phyloP scores from a whole-genome alignment of 2,113 vertebrate genomes.

The Glareola pratincola region DNA sequence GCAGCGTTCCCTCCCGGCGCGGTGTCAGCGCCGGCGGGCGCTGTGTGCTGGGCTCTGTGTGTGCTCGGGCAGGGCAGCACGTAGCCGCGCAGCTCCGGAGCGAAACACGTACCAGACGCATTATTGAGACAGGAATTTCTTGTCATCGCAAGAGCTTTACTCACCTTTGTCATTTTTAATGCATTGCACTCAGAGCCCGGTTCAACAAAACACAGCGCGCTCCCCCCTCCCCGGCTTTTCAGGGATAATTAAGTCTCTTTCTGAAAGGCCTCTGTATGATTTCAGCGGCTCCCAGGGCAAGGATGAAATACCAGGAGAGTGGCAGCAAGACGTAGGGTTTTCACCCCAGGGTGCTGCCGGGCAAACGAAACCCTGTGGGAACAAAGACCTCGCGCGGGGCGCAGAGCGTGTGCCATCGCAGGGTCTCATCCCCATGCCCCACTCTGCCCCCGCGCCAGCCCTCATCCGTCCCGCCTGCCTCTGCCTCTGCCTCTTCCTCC shows the following conservation, averaged over 20 bases:
- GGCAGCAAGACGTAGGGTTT: background rate
- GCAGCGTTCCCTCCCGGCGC: slow-evolving; percentile 24
- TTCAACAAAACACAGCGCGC: background rate
- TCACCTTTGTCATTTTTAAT: slow-evolving; percentile 61
- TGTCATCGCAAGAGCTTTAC: slow-evolving; percentile 34
- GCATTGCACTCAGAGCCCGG: slow-evolving; percentile 12
- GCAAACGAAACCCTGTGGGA: background rate
- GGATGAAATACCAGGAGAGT: background rate
- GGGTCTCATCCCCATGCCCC: background rate
- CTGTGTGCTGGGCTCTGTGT: background rate
- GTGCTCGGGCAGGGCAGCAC: slow-evolving; percentile 51
- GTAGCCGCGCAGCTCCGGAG: background rate
- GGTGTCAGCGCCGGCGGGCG: background rate
- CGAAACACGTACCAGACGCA: slow-evolving; percentile 30
- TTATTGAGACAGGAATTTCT: slow-evolving; percentile 66
- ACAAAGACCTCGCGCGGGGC: background rate
- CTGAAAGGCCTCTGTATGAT: slow-evolving; percentile 24
- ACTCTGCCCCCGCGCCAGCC: background rate
- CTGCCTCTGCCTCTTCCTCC: background rate
- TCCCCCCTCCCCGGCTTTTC: background rate
- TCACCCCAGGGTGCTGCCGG: background rate
- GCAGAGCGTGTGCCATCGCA: background rate
- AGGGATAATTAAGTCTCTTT: slow-evolving; percentile 1
- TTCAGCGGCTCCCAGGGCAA: background rate
- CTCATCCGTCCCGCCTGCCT: background rate